Percentiles rank a stretch among this genome's conserved stretches.
phyloP scores from a whole-genome alignment of 2,797 vertebrate genomes.

The Lophotriccus pileatus region DNA sequence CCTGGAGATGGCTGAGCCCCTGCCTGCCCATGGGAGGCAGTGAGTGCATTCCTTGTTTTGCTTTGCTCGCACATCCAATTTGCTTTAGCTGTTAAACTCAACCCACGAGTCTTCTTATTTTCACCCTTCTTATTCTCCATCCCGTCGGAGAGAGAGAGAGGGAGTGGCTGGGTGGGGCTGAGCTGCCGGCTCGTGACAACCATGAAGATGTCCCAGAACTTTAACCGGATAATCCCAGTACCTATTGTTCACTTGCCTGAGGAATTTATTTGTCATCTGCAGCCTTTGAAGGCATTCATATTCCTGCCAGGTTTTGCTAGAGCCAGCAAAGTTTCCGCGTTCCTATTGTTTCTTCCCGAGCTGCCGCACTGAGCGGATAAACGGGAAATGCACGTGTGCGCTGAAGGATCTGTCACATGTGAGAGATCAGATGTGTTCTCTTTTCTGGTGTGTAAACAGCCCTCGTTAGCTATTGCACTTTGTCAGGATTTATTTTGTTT shows the following conservation, averaged over 20 bases:
- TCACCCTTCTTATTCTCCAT: fast-evolving
- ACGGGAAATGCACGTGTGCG: neutral
- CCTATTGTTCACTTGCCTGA: neutral
- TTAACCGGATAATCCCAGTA: neutral
- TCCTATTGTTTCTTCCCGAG: neutral
- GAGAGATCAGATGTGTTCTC: neutral
- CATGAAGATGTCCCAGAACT: neutral
- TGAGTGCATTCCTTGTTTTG: neutral
- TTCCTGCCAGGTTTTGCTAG: neutral
- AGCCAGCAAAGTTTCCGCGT: neutral
- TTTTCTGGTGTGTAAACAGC: neutral
- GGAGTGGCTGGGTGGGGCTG: fast-evolving
- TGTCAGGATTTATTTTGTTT: neutral
- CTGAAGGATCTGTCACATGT: neutral
- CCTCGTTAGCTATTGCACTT: neutral
- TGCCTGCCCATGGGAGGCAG: fast-evolving
- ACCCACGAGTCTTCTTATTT: neutral
- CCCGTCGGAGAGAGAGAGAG: fast-evolving
- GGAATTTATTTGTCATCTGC: neutral
- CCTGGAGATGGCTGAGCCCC: neutral
- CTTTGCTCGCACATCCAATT: fast-evolving
- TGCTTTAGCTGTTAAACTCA: neutral
- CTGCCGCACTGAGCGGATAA: neutral
- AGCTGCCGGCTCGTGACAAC: neutral
- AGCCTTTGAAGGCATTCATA: neutral